Percentiles rank a stretch among this genome's conserved stretches.
Evolutionary conservation across 2,797 vertebrate species (phyloP).

Genomic region (Todus mexicanus): DNA sequence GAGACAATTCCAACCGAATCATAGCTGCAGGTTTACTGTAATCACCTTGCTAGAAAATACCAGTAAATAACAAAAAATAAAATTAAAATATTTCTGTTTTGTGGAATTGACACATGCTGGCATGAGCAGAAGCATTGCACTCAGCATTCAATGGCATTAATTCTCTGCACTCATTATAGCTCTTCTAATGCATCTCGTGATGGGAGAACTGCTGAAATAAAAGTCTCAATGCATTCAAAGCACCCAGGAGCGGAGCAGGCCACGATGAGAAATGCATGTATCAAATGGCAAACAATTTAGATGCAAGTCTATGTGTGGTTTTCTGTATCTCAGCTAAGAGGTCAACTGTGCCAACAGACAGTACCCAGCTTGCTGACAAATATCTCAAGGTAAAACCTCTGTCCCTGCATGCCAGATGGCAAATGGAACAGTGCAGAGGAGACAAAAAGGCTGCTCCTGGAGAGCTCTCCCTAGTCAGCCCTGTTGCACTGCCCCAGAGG

Average conservation of each 20-base stretch:
- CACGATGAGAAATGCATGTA: background rate
- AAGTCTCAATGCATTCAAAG: background rate
- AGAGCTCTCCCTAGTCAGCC: background rate
- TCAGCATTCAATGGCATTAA: background rate
- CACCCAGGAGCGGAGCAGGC: background rate
- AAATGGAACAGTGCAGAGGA: accelerated
- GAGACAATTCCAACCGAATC: background rate
- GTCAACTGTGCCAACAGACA: background rate
- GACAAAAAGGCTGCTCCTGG: background rate
- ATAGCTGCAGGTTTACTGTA: background rate
- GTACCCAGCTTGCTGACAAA: background rate
- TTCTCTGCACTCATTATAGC: background rate
- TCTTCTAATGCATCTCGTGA: background rate
- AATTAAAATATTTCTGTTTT: background rate
- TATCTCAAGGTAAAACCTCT: background rate
- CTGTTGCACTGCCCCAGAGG: background rate
- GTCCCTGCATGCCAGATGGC: background rate
- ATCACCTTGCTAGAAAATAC: background rate
- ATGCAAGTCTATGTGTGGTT: background rate
- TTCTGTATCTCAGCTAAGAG: background rate
- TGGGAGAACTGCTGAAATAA: accelerated
- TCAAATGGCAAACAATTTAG: background rate
- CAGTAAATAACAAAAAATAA: background rate
- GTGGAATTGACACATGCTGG: background rate
- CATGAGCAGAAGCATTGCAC: background rate